phyloP scores from a whole-genome alignment of 2,113 vertebrate genomes.

The Petromus typicus region DNA sequence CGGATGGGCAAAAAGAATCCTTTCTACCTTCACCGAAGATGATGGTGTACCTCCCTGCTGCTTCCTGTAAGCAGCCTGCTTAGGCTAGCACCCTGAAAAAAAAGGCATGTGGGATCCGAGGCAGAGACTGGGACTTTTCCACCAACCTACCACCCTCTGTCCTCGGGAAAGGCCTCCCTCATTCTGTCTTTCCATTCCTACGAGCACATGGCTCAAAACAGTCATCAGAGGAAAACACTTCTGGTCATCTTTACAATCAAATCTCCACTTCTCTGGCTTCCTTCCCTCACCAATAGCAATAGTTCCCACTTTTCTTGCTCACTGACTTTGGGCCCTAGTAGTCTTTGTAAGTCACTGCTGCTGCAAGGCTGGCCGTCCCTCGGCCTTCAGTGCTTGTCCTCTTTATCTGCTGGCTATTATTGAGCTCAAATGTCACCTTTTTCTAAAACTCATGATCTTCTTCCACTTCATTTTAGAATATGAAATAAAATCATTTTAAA shows the following conservation, averaged over 20 bases:
- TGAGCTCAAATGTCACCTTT: not conserved
- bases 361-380: not conserved
- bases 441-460: not conserved
- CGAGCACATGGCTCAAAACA: fast-evolving
- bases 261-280: not conserved
- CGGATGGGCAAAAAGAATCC: not conserved
- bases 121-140: not conserved
- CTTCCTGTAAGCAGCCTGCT: not conserved
- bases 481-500: not conserved
- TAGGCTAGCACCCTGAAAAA: not conserved
- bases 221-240: not conserved
- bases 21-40: not conserved
- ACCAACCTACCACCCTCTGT: not conserved
- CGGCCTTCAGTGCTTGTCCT: not conserved
- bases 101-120: not conserved
- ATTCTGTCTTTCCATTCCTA: not conserved
- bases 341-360: no score
- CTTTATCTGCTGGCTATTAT: not conserved
- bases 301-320: not conserved
- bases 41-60: fast-evolving
- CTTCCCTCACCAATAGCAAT: not conserved
- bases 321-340: not conserved
- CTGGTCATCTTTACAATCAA: not conserved
- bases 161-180: not conserved
- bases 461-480: not conserved